Evolutionary conservation across 2,113 vertebrate species (phyloP), one percentile per base, ranked within the genome.

Genomic region (Micronycteris hirsuta): DNA sequence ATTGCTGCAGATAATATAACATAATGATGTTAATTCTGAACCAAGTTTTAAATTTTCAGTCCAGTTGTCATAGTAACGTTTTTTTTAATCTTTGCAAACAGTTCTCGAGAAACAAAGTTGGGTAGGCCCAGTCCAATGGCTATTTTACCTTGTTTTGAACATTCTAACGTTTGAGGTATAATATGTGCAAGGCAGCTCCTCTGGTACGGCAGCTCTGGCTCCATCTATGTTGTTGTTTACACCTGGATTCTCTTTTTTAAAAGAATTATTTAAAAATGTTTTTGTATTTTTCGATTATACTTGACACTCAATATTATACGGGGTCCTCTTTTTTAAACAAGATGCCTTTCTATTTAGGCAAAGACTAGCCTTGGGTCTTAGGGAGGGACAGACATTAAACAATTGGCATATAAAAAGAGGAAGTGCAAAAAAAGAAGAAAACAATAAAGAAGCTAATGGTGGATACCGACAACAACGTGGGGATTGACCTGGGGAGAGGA

Each of bases 331-430:
- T 43, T 90, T 88, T 77, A 77, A 94, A 70, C 24, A 86, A 77
- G 7, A 54, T 47, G 26, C 1, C 13, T 63, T 86, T 96, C 4
- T 14, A 74, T 68, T 88, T 61, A 56, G 47, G 26, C 68, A 82
- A 86, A 45, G 45, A 13, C 7, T 22, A 81, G 24, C 31, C 47
- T 52, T 65, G 9, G 16, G 17, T 78, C 2, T 68, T 28, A 41
- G 8, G 7, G 31, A 94, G 36, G 19, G 17, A 73, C 96, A 33
- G 24, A 43, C 24, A 94, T 89, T 38, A 45, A 87, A 80, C 52
- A 92, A 68, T 68, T 93, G 74, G 17, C 73, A 86, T 45, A 76
- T 89, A 73, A 96, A 95, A 96, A 20, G 38, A 95, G 49, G 84
- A 90, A 78, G 61, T 86, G 4, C 16, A 38, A 22, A 41, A 63